Base-by-base conservation (phyloP, 2,113 vertebrate species). In the Myanophis thanlyinensis region DNA sequence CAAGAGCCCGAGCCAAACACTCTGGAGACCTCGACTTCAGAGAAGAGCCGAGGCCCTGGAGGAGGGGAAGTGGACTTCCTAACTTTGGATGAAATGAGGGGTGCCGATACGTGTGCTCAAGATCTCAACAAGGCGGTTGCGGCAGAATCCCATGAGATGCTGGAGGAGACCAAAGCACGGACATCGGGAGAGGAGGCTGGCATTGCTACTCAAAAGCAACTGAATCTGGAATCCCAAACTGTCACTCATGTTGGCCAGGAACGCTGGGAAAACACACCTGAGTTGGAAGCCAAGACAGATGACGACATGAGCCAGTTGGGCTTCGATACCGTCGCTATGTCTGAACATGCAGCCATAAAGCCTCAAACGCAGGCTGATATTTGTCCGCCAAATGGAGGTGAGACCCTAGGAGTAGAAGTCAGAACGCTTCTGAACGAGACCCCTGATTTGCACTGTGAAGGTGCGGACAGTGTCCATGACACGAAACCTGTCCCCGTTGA, bases 81-180 rank as follows among this genome's bases (percentile, higher is more conserved):
- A 0, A 5, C 40, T 22, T 91, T 88, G 11, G 93, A 46, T 11
- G 40, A 5, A 48, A 3, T 0, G 0, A 85, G 87, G 44, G 92
- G 93, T 54, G 46, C 20, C 93, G 73, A 95, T 87, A 90, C 52
- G n/a, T 59, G 91, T 88, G 94, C 89, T 90, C 91, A 94, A 95
- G 95, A 93, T 94, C 91, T 94, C 86, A 49, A 7, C 90, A 15
- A 27, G 95, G 90, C 89, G 27, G 54, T 51, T 84, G 94, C 93
- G 62, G 25, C 90, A 56, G 96, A 96, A 86, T 80, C 95, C 23
- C 91, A 90, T 15, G 85, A 94, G 44, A 62, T 92, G 89, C 13
- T 87, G 92, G 95, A 96, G 1, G 89, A 93, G 49, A 15, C n/a
- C 88, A 49, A 89, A 90, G 23, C 40, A 47, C 88, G 0, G 35